Conservation (phyloP, 2,797 vertebrate species). For the Okamejei kenojei region DNA sequence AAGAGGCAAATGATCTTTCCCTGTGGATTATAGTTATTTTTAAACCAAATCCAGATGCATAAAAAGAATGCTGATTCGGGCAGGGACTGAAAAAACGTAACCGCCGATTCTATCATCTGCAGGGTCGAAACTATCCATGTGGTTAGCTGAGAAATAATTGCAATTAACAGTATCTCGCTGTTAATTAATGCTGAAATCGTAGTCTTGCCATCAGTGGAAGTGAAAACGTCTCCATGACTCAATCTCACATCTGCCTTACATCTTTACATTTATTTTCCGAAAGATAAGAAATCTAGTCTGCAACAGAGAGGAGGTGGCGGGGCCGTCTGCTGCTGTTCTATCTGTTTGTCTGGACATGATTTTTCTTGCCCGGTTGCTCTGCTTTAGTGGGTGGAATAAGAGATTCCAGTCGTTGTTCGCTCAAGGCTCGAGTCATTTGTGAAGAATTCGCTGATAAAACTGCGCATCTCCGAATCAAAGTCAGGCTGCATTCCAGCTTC, state of each 20-base stretch:
- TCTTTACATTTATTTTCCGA: neutral
- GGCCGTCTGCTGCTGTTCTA: neutral
- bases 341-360: neutral
- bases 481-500: no score
- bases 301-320: neutral
- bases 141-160: neutral
- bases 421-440: neutral
- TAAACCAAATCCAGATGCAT: conserved; percentile 5
- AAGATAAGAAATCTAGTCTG: neutral
- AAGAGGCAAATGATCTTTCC: neutral
- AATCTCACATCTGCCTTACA: conserved; percentile 3
- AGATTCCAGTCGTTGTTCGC: neutral
- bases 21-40: neutral
- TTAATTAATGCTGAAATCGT: neutral
- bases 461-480: neutral
- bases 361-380: conserved; percentile 15
- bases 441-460: neutral
- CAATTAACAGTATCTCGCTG: neutral
- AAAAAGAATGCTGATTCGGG: neutral
- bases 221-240: neutral
- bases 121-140: no score
- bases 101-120: neutral
- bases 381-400: neutral
- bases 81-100: neutral
- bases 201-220: neutral